Conservation (phyloP, 2,113 vertebrate species). For the Sporophila hypoxantha region DNA sequence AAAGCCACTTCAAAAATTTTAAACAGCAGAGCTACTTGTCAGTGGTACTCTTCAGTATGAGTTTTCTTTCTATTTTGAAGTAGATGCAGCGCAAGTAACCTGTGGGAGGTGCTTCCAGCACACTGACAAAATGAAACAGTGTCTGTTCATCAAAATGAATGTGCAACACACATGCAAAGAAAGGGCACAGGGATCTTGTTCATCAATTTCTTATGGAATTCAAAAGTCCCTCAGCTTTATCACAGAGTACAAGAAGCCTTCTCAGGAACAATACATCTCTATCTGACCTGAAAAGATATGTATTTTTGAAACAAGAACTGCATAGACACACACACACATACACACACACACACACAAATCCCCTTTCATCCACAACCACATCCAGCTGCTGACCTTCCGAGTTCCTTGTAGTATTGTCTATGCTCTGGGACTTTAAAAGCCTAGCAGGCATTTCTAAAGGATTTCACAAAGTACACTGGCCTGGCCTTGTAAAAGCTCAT, state of each 20-base stretch:
- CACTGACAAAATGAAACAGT: slow-evolving; percentile 19
- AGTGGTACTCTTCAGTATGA: background rate
- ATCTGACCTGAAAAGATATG: background rate
- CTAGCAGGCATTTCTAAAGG: slow-evolving; percentile 50
- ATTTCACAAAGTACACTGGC: slow-evolving; percentile 44
- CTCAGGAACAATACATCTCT: background rate
- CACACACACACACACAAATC: background rate
- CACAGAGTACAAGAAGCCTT: background rate
- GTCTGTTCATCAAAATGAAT: background rate
- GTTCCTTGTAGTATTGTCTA: background rate
- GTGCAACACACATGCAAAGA: background rate
- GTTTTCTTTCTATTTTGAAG: slow-evolving; percentile 5
- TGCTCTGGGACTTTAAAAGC: slow-evolving; percentile 38
- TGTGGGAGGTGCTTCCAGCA: slow-evolving; percentile 35
- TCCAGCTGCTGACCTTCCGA: slow-evolving; percentile 12
- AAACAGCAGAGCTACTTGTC: background rate
- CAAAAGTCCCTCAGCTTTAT: background rate
- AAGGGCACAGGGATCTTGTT: background rate
- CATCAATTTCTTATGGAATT: background rate
- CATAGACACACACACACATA: background rate
- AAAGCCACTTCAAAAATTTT: background rate
- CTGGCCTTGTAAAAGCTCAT: slow-evolving; percentile 42
- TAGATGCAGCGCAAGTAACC: background rate
- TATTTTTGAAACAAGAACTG: background rate
- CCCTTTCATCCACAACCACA: background rate